Base-by-base conservation (phyloP, 1,140 invertebrate species). In the Lamellibrachia luymesi region DNA sequence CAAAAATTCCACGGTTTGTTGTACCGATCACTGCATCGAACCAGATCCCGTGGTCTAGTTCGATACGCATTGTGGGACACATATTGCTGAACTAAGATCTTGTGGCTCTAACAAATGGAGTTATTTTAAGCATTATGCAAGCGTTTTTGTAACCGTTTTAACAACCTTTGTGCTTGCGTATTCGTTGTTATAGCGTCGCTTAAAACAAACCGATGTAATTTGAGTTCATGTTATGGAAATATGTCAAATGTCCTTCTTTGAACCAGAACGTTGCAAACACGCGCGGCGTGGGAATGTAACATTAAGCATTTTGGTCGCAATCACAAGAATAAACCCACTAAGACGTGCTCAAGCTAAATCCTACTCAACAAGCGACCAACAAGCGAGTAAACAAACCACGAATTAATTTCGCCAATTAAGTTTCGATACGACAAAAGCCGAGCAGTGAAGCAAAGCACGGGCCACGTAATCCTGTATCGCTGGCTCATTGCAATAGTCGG, bases 401-500 rank as follows among this genome's bases (percentile, higher is more conserved):
- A 80, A 80, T 80, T 80, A 80, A 80, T 80, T 80, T 80, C 64
- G 64, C 64, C 64, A 80, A 80, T 80, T 80, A 80, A 80, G 25
- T 80, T 80, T 80, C 4, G 25, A 80, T 22, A 80, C 64, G 4
- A 80, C 64, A 80, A 80, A 22, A 22, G 64, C 13, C 4, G 64
- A 1, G 64, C 64, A 80, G 64, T 80, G 64, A 80, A 80, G 64
- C 64, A 80, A 6, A 22, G 13, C 13, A 22, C 64, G 8, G 17
- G 64, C 64, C 8, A 80, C 64, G 6, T 80, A 80, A 80, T 80
- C 64, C 64, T 80, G 4, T 80, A 80, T 80, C 64, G 64, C 6
- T 22, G 64, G 13, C 13, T 2, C 64, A 22, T 80, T 80, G 64
- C 17, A 4, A 80, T 80, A 80, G 13, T 80, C 64, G 64, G 64